phyloP scores from a whole-genome alignment of 1,140 invertebrate species.

The Plodia interpunctella region DNA sequence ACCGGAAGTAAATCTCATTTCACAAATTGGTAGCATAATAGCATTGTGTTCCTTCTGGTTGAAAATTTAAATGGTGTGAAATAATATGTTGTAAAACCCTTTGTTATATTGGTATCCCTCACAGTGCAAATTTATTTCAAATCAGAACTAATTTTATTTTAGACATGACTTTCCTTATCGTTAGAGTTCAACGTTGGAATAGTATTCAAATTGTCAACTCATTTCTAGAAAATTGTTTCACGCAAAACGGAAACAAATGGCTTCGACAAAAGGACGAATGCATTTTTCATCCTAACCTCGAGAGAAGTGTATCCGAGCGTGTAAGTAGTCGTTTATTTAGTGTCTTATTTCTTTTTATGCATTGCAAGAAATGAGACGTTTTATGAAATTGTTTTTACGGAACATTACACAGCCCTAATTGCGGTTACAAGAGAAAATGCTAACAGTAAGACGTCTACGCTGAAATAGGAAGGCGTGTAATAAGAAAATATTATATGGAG shows the following conservation, averaged over 20 bases:
- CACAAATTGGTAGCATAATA: no score
- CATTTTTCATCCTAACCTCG: conserved; percentile 39
- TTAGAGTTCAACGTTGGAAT: no score
- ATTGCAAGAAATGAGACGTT: conserved; percentile 62
- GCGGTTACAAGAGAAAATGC: conserved; percentile 25
- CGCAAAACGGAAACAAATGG: conserved; percentile 47
- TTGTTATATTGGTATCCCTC: no score
- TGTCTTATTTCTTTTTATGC: conserved; percentile 72
- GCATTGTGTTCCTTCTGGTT: no score
- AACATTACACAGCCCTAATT: conserved; percentile 72
- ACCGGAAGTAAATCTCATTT: no score
- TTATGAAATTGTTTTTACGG: conserved; percentile 76
- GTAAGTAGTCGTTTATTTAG: conserved; percentile 72
- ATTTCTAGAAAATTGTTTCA: conserved; percentile 52
- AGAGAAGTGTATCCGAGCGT: conserved; percentile 50
- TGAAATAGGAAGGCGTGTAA: background rate
- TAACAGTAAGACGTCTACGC: background rate
- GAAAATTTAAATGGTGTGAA: no score
- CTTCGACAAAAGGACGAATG: conserved; percentile 45
- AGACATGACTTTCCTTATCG: no score
- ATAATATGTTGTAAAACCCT: no score
- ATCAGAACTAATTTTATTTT: no score
- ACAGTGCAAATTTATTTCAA: no score
- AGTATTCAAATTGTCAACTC: background rate
- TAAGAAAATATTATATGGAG: no score